Conservation (phyloP, 2,113 vertebrate species). For the Sinosuthora webbiana region DNA sequence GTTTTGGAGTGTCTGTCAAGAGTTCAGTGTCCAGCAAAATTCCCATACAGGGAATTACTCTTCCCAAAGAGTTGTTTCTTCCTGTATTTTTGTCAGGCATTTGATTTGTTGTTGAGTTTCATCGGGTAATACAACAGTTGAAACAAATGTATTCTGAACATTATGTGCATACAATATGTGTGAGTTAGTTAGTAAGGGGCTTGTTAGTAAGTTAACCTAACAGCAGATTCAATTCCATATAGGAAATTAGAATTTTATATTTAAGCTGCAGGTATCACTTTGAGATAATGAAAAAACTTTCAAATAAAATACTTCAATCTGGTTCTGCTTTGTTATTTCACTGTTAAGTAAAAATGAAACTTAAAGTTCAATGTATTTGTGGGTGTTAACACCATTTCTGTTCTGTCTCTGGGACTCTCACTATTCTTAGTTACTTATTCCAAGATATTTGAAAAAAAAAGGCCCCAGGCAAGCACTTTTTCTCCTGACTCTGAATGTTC, state of each 20-base stretch:
- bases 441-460: not conserved
- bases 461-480: not conserved
- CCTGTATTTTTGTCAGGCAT: not conserved
- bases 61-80: not conserved
- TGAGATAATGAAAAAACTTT: not conserved
- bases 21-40: not conserved
- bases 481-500: not conserved
- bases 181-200: not conserved
- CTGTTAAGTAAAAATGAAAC: slow-evolving; percentile 36
- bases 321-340: slow-evolving; percentile 26
- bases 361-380: slow-evolving; percentile 8
- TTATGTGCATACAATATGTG: not conserved
- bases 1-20: not conserved
- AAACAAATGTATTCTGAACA: not conserved
- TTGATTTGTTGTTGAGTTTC: not conserved
- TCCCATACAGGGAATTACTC: not conserved
- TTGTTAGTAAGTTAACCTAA: not conserved
- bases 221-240: not conserved
- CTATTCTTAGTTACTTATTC: slow-evolving; percentile 20
- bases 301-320: not conserved
- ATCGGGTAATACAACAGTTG: not conserved
- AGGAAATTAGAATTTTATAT: not conserved
- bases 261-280: not conserved
- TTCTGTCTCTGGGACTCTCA: not conserved
- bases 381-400: not conserved